A percentile compares a stretch with the other conserved stretches of the same genome.
Evolutionary conservation across 2,888 invertebrate genomes (phyloP).

Genomic region (Leucania comma): DNA sequence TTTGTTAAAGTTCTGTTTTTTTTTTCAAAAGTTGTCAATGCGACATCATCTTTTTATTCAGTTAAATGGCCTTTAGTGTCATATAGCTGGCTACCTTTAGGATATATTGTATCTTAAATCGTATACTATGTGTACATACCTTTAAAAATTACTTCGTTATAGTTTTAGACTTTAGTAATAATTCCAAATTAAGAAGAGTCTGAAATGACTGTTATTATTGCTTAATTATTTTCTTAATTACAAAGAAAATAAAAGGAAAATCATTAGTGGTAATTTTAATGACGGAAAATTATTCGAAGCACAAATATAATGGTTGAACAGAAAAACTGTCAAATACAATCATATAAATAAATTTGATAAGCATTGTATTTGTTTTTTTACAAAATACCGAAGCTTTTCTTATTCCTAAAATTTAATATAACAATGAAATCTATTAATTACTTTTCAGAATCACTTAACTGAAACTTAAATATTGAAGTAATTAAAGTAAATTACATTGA

Average conservation of each 20-base stretch:
- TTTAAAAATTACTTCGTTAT: conserved; percentile 30
- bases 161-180: conserved; percentile 9
- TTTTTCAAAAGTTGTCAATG: background rate
- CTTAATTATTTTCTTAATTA: background rate
- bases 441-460: background rate
- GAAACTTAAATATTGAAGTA: conserved; percentile 2
- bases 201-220: conserved; percentile 8
- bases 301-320: too few relatives aligned
- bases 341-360: background rate
- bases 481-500: conserved; percentile 12
- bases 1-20: background rate
- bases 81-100: too few relatives aligned
- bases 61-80: too few relatives aligned
- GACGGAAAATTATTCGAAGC: too few relatives aligned
- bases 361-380: background rate
- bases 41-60: too few relatives aligned
- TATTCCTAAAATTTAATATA: background rate
- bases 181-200: background rate
- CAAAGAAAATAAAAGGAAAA: too few relatives aligned
- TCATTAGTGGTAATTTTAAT: too few relatives aligned
- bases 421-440: background rate
- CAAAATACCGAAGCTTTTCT: background rate
- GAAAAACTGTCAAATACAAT: too few relatives aligned
- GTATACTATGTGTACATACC: conserved; percentile 5
- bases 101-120: background rate